These are phyloP conservation scores for Phasianus colchicus DNA, from an alignment of 2,113 vertebrate species.

Conservation along the genomic window DNA sequence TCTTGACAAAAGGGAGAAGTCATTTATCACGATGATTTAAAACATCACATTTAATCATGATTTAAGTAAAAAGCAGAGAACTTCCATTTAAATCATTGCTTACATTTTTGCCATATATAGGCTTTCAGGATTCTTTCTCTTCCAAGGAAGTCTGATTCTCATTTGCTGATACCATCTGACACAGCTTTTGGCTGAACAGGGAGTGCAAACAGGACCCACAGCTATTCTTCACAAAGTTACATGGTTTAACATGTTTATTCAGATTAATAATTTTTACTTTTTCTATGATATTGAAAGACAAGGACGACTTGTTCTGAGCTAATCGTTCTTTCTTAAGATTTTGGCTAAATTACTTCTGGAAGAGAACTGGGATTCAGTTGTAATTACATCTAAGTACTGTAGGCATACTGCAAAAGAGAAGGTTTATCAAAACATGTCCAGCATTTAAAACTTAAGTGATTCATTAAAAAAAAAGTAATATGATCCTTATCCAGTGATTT, in stretches of 20 bases:
- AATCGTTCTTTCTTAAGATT: neutral
- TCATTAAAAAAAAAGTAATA: slow-evolving; percentile 8
- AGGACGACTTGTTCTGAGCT: neutral
- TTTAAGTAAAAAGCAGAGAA: slow-evolving; percentile 1
- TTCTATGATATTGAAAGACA: neutral
- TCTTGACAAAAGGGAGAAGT: neutral
- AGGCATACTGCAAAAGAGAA: neutral
- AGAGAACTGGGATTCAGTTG: neutral
- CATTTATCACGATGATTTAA: slow-evolving; percentile 16
- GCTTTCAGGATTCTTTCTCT: neutral
- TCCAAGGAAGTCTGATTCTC: neutral
- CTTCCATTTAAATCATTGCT: slow-evolving; percentile 18
- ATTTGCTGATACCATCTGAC: neutral
- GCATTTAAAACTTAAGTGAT: neutral
- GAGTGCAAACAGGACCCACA: neutral
- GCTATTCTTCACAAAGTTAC: neutral
- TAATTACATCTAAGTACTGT: neutral
- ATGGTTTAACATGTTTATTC: neutral
- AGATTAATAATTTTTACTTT: neutral
- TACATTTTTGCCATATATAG: neutral
- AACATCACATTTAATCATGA: neutral
- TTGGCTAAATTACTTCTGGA: neutral
- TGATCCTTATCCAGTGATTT: neutral
- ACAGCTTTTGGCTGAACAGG: neutral
- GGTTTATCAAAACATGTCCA: slow-evolving; percentile 23